Base-by-base conservation (phyloP, 2,797 vertebrate genomes). In the Coreius guichenoti region DNA sequence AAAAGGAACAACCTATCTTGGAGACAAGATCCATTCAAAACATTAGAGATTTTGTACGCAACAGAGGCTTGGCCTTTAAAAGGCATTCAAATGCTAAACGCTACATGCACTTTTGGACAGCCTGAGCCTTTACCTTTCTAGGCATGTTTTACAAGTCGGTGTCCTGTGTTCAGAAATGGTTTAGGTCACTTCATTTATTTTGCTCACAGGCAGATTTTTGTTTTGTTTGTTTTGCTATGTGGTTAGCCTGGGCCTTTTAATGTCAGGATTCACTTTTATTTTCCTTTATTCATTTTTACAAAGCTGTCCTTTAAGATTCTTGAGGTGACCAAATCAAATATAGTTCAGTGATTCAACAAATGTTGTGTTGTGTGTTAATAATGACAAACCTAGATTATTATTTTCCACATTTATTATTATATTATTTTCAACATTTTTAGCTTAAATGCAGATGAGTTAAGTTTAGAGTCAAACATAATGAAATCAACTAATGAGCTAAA, bases 1-100 rank as follows among this genome's bases (percentile, higher is more conserved):
- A 81, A 86, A 86, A 86, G 56, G 84, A 86, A 81, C 68, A 81
- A 70, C 79, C 78, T 8, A 39, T 81, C 79, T 86, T 86, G n/a
- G 68, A 81, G 39, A 69, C 16, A 31, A 72, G 84, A 86, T 86
- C 70, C 14, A 36, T 82, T 51, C 79, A 86, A 81, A 86, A 86
- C 31, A 86, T 81, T 81, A 1, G 70, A 51, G 84, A 86, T 82
- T 86, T 82, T 86, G 84, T 86, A 26, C 43, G 69, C 31, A 86
- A 81, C 84, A 81, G 78, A 75, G 70, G 78, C 19, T 51, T 86
- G 78, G 67, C 84, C 36, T 73, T 86, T 75, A 81, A 75, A 56
- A 86, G 13, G 23, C 56, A 43, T 78, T 78, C 33, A 78, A 58
- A 43, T 78, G 54, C 75, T 61, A 43, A 78, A 61, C 21, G 26